These are phyloP conservation scores for Cyprinodon tularosa DNA, from an alignment of 2,113 vertebrate species.

Conservation along the genomic window DNA sequence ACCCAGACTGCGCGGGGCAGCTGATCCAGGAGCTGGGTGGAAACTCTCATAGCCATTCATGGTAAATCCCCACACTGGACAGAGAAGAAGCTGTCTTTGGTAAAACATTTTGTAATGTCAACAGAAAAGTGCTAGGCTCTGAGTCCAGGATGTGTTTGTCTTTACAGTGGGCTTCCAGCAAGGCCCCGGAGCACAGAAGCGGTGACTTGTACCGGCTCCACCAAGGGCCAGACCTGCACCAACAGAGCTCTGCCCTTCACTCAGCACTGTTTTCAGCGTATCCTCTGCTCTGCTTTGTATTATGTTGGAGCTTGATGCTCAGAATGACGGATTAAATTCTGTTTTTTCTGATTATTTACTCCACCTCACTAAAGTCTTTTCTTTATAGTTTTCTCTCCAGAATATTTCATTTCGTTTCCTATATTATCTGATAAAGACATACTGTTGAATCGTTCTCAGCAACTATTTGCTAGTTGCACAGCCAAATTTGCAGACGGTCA, in stretches of 20 bases:
- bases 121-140: slow-evolving; percentile 6
- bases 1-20: slow-evolving; percentile 89
- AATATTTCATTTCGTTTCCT: slow-evolving; percentile 67
- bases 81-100: neutral
- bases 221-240: slow-evolving; percentile 88
- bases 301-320: neutral
- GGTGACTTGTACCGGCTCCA: slow-evolving; percentile 86
- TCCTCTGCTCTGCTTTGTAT: slow-evolving; percentile 75
- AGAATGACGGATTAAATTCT: neutral
- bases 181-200: slow-evolving; percentile 80
- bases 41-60: slow-evolving; percentile 76
- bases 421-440: slow-evolving; percentile 88
- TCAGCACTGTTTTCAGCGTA: slow-evolving; percentile 98
- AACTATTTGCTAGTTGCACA: slow-evolving; percentile 98
- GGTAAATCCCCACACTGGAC: slow-evolving; percentile 72
- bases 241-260: slow-evolving; percentile 94
- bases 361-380: neutral
- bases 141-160: slow-evolving; percentile 37
- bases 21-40: slow-evolving; percentile 87
- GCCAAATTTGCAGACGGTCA: slow-evolving; percentile 98
- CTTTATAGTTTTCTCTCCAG: neutral
- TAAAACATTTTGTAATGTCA: neutral
- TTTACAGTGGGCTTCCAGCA: slow-evolving; percentile 79
- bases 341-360: neutral
- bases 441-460: slow-evolving; percentile 95